A percentile compares a stretch with the other conserved stretches of the same genome.
Conservation (phyloP, 2,888 invertebrate species). For the Acleris sparsana region DNA sequence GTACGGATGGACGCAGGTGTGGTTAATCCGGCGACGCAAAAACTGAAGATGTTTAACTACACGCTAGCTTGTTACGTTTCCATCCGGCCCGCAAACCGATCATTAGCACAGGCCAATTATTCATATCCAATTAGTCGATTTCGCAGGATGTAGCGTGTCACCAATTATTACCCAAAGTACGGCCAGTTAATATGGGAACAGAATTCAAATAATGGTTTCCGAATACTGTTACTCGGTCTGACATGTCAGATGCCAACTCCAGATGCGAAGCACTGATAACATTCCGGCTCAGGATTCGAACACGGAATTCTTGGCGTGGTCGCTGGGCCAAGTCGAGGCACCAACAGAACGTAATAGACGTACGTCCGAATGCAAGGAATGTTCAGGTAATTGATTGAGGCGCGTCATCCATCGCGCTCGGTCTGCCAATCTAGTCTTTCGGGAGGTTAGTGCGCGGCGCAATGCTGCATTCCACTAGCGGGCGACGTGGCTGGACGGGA, state of each 20-base stretch:
- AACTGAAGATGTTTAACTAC: slow-evolving; percentile 47
- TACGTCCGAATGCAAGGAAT: slow-evolving; percentile 74
- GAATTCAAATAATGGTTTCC: slow-evolving; percentile 72
- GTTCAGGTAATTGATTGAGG: slow-evolving; percentile 71
- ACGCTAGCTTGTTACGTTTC: slow-evolving; percentile 49
- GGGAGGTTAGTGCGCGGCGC: slow-evolving; percentile 54
- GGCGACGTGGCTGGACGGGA: slow-evolving; percentile 63
- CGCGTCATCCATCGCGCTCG: slow-evolving; percentile 69
- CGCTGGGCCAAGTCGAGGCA: slow-evolving; percentile 67
- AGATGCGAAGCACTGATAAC: slow-evolving; percentile 78
- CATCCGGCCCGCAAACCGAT: slow-evolving; percentile 55
- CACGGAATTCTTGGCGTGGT: slow-evolving; percentile 76
- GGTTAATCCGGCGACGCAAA: slow-evolving; percentile 49
- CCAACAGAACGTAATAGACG: slow-evolving; percentile 61
- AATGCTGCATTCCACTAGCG: slow-evolving; percentile 64
- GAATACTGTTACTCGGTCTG: slow-evolving; percentile 65
- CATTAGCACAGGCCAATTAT: slow-evolving; percentile 67
- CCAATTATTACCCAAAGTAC: slow-evolving; percentile 38
- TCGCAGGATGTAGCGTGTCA: slow-evolving; percentile 52
- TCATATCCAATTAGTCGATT: slow-evolving; percentile 73
- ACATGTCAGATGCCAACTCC: slow-evolving; percentile 67
- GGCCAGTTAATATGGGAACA: slow-evolving; percentile 46
- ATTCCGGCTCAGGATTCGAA: slow-evolving; percentile 77
- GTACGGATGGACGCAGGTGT: slow-evolving; percentile 28
- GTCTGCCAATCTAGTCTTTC: slow-evolving; percentile 64